phyloP scores from a whole-genome alignment of 2,888 invertebrate genomes.

The Malthinus seriepunctatus region DNA sequence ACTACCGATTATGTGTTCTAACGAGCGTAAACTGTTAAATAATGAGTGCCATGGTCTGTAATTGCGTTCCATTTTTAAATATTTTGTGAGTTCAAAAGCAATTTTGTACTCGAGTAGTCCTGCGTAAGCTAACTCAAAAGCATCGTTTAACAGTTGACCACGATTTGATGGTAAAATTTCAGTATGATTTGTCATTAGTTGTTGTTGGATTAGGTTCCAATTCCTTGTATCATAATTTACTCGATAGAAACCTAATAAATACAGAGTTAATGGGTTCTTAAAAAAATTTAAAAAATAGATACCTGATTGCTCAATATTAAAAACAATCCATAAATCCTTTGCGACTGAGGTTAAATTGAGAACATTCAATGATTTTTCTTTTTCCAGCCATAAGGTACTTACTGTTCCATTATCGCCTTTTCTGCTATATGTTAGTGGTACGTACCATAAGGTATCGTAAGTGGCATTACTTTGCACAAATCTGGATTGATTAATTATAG shows the following conservation, averaged over 20 bases:
- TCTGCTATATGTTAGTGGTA: conserved; percentile 61
- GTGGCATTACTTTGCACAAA: conserved; percentile 43
- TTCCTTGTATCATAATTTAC: conserved; percentile 65
- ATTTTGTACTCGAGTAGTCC: conserved; percentile 62
- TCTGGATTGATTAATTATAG: conserved; percentile 58
- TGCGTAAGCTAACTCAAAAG: conserved; percentile 66
- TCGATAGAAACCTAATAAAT: conserved; percentile 61
- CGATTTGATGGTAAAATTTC: conserved; percentile 64
- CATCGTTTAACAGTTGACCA: conserved; percentile 75
- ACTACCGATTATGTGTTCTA: conserved; percentile 56
- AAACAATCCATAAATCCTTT: conserved; percentile 59
- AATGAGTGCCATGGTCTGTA: conserved; percentile 70
- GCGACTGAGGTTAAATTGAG: conserved; percentile 42
- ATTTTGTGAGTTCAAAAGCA: conserved; percentile 66
- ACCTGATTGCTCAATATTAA: conserved; percentile 66
- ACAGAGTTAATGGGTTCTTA: conserved; percentile 9
- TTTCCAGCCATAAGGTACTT: conserved; percentile 42
- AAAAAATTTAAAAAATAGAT: conserved; percentile 8
- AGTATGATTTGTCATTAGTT: conserved; percentile 49
- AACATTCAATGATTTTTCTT: conserved; percentile 35
- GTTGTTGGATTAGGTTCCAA: conserved; percentile 60
- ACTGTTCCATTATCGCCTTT: conserved; percentile 33
- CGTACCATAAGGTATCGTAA: conserved; percentile 57
- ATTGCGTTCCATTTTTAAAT: conserved; percentile 62
- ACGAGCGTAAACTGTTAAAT: conserved; percentile 60